These are phyloP conservation scores for Pararge aegeria DNA, from an alignment of 1,140 invertebrate species.

Conservation along the genomic window DNA sequence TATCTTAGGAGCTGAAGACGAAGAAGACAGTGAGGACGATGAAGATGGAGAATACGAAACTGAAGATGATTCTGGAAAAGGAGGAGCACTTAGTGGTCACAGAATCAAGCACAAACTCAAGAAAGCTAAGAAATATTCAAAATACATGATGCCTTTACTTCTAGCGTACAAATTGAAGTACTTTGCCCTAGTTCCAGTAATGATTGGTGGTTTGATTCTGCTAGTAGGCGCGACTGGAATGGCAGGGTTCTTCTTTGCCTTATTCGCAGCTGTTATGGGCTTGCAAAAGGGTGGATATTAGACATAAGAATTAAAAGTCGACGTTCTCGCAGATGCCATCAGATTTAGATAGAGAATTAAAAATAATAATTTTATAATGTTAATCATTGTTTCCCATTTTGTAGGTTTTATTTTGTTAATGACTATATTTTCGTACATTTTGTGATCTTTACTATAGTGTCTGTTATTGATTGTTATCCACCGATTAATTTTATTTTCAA, in stretches of 20 bases:
- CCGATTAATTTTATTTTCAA: slow-evolving; percentile 6
- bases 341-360: slow-evolving; percentile 40
- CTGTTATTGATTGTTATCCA: neutral
- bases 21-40: slow-evolving; percentile 59
- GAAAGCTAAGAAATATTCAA: slow-evolving; percentile 83
- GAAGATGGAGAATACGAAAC: slow-evolving; percentile 54
- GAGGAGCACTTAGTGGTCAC: slow-evolving; percentile 25
- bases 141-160: slow-evolving; percentile 86
- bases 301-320: slow-evolving; percentile 57
- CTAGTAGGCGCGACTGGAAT: slow-evolving; percentile 87
- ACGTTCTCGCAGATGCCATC: slow-evolving; percentile 67
- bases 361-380: neutral
- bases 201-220: slow-evolving; percentile 86
- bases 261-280: slow-evolving; percentile 85
- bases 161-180: slow-evolving; percentile 92
- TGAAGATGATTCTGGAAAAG: slow-evolving; percentile 48
- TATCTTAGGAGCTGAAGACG: slow-evolving; percentile 59
- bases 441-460: no score
- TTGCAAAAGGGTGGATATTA: slow-evolving; percentile 73
- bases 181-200: slow-evolving; percentile 86
- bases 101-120: slow-evolving; percentile 49
- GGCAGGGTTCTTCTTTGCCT: slow-evolving; percentile 91
- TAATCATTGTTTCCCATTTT: no score
- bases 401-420: no score
- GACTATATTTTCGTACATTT: no score